Base-by-base conservation (phyloP, 2,888 invertebrate species). In the Nemotelus nigrinus region DNA sequence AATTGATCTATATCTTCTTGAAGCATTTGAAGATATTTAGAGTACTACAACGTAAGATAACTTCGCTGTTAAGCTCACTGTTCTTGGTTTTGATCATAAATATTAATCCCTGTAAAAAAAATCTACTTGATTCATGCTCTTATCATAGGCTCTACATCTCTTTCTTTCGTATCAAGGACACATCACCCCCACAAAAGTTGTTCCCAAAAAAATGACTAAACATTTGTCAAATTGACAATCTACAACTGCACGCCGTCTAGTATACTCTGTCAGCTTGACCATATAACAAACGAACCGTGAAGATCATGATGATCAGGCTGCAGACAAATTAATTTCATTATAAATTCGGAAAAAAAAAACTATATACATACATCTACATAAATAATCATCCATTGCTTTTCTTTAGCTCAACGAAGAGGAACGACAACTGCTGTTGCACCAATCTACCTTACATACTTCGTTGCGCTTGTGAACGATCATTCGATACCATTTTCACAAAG, bases 291-390 rank as follows among this genome's bases (percentile, higher is more conserved):
- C 74, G 74, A 60, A 63, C 74, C 74, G 63, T 74, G 74, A 74
- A 74, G 74, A 74, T 55, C 70, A 70, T 74, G 74, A 63, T 25
- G 25, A 25, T 63, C 47, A 74, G 41, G 60, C 44, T 44, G 55
- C 60, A 48, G 60, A 78, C 79, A 79, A 77, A 79, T 79, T 79
- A 79, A 79, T 79, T 79, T 79, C 74, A 79, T 79, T 79, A 77
- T 25, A 79, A 67, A 77, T 79, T 74, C 63, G 74, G 63, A 43
- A 71, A 71, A 45, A 55, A 7, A 53, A 53, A 10, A 55, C 39
- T 55, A 55, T 45, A 7, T 53, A 64, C 25, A 25, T 25, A 25
- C 25, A 25, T 25, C 25, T 25, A 25, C 25, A 25, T 25, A 25
- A 25, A 25, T 25, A 25, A 25, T 25, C 25, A 25, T 25, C 25